Evolutionary conservation across 2,888 invertebrate species (phyloP), one percentile per base, ranked within the genome.

Genomic region (Graphium colonna): DNA sequence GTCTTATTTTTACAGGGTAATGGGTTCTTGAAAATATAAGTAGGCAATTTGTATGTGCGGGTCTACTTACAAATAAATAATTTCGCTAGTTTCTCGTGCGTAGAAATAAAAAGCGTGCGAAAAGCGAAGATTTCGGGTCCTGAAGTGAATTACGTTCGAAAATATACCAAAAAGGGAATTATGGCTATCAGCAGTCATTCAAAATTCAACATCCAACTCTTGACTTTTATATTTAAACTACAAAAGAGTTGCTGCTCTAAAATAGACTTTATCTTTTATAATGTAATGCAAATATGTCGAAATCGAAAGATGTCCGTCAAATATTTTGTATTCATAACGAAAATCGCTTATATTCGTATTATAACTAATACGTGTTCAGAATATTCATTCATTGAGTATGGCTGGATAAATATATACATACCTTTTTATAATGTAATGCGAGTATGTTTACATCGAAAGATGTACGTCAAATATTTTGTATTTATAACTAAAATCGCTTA

Each of bases 61-160:
- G 41, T 42, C 42, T 13, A 46, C 18, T 38, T 18, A 15, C 18
- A 31, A 44, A 42, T 49, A 41, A 49, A 49, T 42, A 33, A 50
- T 50, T 47, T 47, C 26, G 9, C 18, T 15, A 9, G 31, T 9
- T 7, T 16, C 31, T 8, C 16, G 28, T n/a, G 33, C 33, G 33
- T n/a, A n/a, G n/a, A n/a, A n/a, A n/a, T n/a, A 41, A 48, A 47
- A 21, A 10, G 7, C n/a, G 12, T 13, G 17, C 5, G 38, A 39
- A 26, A 13, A 21, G 5, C 10, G 15, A 17, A 26, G 40, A 9
- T 13, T 18, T 18, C 4, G 9, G 31, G 41, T 41, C 17, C 17
- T 18, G 12, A 31, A 16, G 3, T 17, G 31, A 31, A 44, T 44
- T 44, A 15, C 28, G 44, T 48, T n/a, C n/a, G n/a, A n/a, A n/a